These are phyloP conservation scores for Acipenser transmontanus DNA, from an alignment of 2,797 vertebrate genomes.

Conservation along the genomic window DNA sequence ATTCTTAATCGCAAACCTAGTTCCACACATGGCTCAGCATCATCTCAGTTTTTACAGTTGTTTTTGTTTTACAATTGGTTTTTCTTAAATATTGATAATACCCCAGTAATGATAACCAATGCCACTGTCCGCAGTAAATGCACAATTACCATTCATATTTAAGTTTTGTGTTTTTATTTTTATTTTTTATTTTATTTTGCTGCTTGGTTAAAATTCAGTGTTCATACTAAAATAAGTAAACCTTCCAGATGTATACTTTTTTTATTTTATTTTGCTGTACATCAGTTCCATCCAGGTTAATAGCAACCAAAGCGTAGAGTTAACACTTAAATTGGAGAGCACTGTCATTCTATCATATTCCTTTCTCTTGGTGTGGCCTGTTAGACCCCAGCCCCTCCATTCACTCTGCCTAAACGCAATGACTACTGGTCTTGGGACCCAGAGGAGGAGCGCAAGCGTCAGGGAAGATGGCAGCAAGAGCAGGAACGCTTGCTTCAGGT, in stretches of 20 bases:
- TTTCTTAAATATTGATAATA: too few relatives aligned
- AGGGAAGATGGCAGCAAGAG: conserved; percentile 92
- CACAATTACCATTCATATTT: too few relatives aligned
- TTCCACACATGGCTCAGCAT: too few relatives aligned
- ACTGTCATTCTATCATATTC: neutral
- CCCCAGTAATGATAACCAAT: too few relatives aligned
- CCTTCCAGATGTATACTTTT: neutral
- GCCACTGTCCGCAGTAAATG: too few relatives aligned
- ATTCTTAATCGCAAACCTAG: too few relatives aligned
- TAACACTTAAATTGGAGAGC: neutral
- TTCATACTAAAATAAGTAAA: neutral
- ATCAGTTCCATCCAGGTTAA: neutral
- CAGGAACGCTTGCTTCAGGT: conserved; percentile 95
- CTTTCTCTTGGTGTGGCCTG: conserved; percentile 20
- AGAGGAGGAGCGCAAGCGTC: conserved; percentile 89
- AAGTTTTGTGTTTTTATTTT: too few relatives aligned
- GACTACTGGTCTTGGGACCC: conserved; percentile 92
- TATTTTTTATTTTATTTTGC: neutral
- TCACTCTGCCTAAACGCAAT: conserved; percentile 67
- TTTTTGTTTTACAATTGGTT: too few relatives aligned
- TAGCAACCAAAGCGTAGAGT: neutral
- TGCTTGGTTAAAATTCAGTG: too few relatives aligned
- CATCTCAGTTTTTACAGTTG: too few relatives aligned
- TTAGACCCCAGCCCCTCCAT: conserved; percentile 57
- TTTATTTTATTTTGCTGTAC: neutral